phyloP scores from a whole-genome alignment of 1,140 invertebrate species.

The Scaptomyza montana region DNA sequence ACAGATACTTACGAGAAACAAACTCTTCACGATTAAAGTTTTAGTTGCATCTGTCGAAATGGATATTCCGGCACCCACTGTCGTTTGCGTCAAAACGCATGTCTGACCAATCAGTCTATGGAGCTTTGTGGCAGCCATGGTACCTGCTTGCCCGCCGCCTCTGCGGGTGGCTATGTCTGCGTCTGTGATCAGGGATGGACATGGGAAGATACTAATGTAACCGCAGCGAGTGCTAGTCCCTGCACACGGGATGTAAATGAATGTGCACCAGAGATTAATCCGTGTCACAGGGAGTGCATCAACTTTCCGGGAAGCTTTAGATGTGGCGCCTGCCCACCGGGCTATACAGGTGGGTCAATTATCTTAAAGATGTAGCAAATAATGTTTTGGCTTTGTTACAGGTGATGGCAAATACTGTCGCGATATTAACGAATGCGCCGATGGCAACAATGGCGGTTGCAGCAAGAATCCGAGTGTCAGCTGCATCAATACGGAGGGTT shows the following conservation, averaged over 20 bases:
- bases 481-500: conserved; percentile 94
- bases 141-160: conserved; percentile 88
- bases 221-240: conserved; percentile 86
- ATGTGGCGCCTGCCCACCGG: conserved; percentile 92
- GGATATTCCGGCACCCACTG: conserved; percentile 94
- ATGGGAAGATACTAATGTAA: conserved; percentile 85
- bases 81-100: conserved; percentile 88
- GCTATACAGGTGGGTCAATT: conserved; percentile 88
- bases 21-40: not conserved
- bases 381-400: not conserved
- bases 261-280: conserved; percentile 88
- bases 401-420: conserved; percentile 93
- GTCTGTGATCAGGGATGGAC: conserved; percentile 95
- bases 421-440: conserved; percentile 94
- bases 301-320: conserved; percentile 93
- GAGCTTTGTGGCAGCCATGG: conserved; percentile 96
- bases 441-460: conserved; percentile 93
- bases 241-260: conserved; percentile 91
- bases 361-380: not conserved
- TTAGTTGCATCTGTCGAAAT: conserved; percentile 90
- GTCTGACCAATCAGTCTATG: conserved; percentile 87
- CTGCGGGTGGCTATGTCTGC: conserved; percentile 87
- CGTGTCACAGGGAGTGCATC: conserved; percentile 93
- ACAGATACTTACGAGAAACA: not conserved
- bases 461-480: conserved; percentile 89